phyloP scores from a whole-genome alignment of 2,888 invertebrate genomes.

The Scaptomyza cyrtandrae region DNA sequence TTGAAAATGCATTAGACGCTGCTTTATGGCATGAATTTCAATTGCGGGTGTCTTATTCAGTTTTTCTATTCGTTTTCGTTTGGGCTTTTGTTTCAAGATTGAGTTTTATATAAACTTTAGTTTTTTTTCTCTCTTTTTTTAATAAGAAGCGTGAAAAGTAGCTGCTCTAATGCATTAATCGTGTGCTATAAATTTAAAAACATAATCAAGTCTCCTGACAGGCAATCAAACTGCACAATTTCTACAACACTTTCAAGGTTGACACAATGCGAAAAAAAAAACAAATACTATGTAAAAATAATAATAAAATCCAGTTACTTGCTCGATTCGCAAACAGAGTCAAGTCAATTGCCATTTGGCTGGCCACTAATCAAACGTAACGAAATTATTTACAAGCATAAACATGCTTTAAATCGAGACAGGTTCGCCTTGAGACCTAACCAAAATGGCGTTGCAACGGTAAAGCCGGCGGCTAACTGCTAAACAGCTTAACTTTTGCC shows the following conservation, averaged over 20 bases:
- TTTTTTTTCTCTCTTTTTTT: slow-evolving; percentile 4
- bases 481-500: slow-evolving; percentile 32
- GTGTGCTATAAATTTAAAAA: slow-evolving; percentile 77
- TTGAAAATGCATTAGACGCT: slow-evolving; percentile 77
- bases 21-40: slow-evolving; percentile 66
- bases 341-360: slow-evolving; percentile 78
- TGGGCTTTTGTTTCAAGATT: slow-evolving; percentile 33
- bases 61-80: slow-evolving; percentile 27
- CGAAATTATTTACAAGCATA: slow-evolving; percentile 71
- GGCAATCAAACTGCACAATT: slow-evolving; percentile 71
- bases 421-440: slow-evolving; percentile 82
- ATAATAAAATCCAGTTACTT: slow-evolving; percentile 63
- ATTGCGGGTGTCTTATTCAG: slow-evolving; percentile 42
- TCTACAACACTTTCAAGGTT: slow-evolving; percentile 71
- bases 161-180: slow-evolving; percentile 71
- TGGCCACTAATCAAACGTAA: slow-evolving; percentile 77
- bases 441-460: slow-evolving; percentile 79
- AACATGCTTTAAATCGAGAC: slow-evolving; percentile 75
- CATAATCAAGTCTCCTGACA: slow-evolving; percentile 56
- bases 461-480: slow-evolving; percentile 61
- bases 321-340: slow-evolving; percentile 22
- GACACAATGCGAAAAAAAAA: slow-evolving; percentile 47
- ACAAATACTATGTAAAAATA: not conserved
- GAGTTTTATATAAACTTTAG: not conserved
- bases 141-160: slow-evolving; percentile 65